Evolutionary conservation across 2,797 vertebrate genomes (phyloP), one percentile per base, ranked within the genome.

Genomic region (Fistularia commersonii): DNA sequence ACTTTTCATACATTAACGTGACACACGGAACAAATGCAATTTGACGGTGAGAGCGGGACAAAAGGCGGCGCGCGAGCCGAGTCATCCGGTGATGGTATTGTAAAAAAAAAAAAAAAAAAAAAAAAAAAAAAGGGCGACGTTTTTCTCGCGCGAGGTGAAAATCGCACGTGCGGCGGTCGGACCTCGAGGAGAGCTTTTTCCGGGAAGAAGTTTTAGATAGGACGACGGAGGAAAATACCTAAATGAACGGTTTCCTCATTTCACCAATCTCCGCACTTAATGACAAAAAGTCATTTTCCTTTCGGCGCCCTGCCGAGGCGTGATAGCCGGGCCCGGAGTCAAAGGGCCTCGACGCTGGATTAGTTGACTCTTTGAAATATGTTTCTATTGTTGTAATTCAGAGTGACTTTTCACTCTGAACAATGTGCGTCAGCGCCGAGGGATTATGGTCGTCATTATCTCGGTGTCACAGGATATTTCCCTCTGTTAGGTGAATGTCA

Each of bases 11-110:
- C 82, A 84, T 88, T 87, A 87, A 82, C 77, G 75, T 81, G 83
- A 89, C 89, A 83, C 81, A 79, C 69, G 77, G 80, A 87, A 89
- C 88, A 89, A 90, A 90, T 81, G 83, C 76, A 77, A 85, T 87
- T 83, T 83, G 74, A 66, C 64, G 47, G 61, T 43, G 49, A 70
- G 70, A 61, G 56, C 14, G 54, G 59, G 61, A 81, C 61, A 80
- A 78, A 79, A 71, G 68, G 14, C 44, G 77, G 69, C 69, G 51
- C 69, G 50, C 2, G 57, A 73, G 58, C 74, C 74, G 60, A 55
- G 50, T 65, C 71, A 10, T 35, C 12, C 6, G n/a, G 1, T 49
- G 53, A 80, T 57, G 61, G 62, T 53, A 77, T 74, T 78, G 72
- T 83, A n/a, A n/a, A n/a, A n/a, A n/a, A n/a, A n/a, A n/a, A n/a